Base-by-base conservation (phyloP, 2,888 invertebrate species). In the Metellina segmentata region DNA sequence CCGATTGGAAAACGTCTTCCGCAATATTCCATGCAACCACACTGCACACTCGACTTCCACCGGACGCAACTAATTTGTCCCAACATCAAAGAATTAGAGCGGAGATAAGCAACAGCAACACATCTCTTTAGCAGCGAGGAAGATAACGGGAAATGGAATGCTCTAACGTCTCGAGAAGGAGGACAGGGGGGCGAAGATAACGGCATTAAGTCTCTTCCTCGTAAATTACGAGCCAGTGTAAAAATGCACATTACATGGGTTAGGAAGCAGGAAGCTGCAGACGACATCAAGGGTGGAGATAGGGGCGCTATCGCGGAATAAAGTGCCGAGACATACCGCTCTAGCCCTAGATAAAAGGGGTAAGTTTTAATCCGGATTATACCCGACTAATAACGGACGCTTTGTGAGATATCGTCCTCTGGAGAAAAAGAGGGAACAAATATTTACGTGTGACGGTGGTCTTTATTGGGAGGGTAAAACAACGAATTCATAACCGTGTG, bases 171-270 rank as follows among this genome's bases (percentile, higher is more conserved):
- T 72, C 34, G 69, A 16, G n/a, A n/a, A n/a, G 90, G 34, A 81
- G 77, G 53, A 48, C 34, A 13, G 7, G 34, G 7, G 34, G n/a
- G 20, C 9, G 19, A 20, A 87, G 89, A 90, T 91, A 91, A 91
- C 86, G 74, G 81, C 69, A 72, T 87, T 87, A 91, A 87, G 86
- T 49, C 78, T 9, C 11, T 9, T 61, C 82, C 77, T 87, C 91
- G 87, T 91, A 91, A 91, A 91, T 91, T 91, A 85, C 71, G 69
- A 82, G 72, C 20, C 61, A 6, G 86, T 81, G 91, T 91, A 87
- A 91, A 91, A 91, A 86, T 86, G 89, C 88, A 75, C 81, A 88
- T 81, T 81, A 89, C 75, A 69, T 19, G 72, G 19, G 34, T 34
- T 34, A 34, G 34, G 34, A 4, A 34, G 34, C 34, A 34, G 34